Base-by-base conservation (phyloP, 2,797 vertebrate species). In the Propithecus perrieri region DNA sequence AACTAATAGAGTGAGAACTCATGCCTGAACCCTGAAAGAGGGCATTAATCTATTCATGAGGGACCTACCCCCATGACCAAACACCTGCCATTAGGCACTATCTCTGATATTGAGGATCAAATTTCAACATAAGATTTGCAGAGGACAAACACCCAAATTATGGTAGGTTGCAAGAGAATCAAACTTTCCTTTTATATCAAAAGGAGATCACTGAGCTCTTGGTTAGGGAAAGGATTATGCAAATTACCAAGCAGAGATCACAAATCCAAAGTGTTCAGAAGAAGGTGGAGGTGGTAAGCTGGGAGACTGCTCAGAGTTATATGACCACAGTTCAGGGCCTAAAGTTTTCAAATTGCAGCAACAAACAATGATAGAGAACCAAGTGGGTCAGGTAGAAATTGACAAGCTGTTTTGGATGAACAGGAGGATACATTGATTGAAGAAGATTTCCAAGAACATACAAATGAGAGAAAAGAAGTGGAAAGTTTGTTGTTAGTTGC, bases 401-500 rank as follows among this genome's bases (percentile, higher is more conserved):
- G 97, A 98, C 86, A 99, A 98, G 71, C 92, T 99, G 84, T 98
- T 99, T 50, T 97, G 98, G 88, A 98, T 98, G 98, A 99, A 99
- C 74, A 98, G 69, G 80, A 99, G 99, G 97, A 97, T 99, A 97
- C 98, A 97, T 50, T 95, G 98, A 57, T 96, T 99, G 53, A 99
- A 99, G 98, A 98, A 97, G 78, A 97, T 99, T 63, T 99, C 99
- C 2, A 94, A 94, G 79, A 98, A 98, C 79, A 98, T 99, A 18
- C 97, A 53, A 98, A 98, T 96, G 98, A 99, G 96, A 98, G 99
- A 84, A 99, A 98, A 15, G 99, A 99, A 92, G 96, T 99, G 96
- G 99, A 99, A 98, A 95, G 92, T 11, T 99, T 99, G 97, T 99
- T 99, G 98, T 98, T 98, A 30, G 98, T 99, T 93, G 99, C 99